phyloP scores from a whole-genome alignment of 2,797 vertebrate genomes.

The Chrosomus eos region DNA sequence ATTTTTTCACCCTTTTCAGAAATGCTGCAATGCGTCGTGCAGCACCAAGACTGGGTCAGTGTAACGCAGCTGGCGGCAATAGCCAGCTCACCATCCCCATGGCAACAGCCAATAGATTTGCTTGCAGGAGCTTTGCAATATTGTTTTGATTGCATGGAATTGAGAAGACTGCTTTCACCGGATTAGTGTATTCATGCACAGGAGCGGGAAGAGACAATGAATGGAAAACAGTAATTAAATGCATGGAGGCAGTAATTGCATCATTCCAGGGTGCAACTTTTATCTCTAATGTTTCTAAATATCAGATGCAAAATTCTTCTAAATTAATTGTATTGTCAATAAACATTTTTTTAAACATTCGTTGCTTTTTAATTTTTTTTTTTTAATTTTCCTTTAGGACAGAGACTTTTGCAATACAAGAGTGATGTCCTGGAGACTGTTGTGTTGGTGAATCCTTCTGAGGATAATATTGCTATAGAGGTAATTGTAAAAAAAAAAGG shows the following conservation, averaged over 20 bases:
- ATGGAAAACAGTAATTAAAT: constrained; percentile 23
- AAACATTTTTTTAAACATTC: neutral
- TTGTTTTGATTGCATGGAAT: constrained; percentile 63
- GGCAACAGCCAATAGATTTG: constrained; percentile 75
- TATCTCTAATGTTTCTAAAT: neutral
- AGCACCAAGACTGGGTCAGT: constrained; percentile 81
- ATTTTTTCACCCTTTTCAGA: constrained; percentile 66
- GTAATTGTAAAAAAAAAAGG: constrained; percentile 69
- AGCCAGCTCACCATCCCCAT: constrained; percentile 71
- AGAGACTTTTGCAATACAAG: constrained; percentile 89
- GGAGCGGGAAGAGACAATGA: constrained; percentile 15
- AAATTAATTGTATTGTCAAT: neutral
- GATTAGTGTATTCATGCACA: constrained; percentile 37
- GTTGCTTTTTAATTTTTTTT: neutral
- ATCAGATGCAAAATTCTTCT: neutral
- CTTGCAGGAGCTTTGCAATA: constrained; percentile 55
- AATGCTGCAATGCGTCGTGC: constrained; percentile 88
- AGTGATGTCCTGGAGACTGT: constrained; percentile 89
- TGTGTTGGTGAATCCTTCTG: constrained; percentile 91
- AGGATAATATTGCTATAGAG: constrained; percentile 84
- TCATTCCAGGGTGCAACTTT: constrained; percentile 10
- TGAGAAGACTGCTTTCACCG: constrained; percentile 46
- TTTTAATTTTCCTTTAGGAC: constrained; percentile 76
- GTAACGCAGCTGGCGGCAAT: constrained; percentile 72
- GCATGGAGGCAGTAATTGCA: constrained; percentile 12